Percentiles rank a stretch among this genome's conserved stretches.
phyloP scores from a whole-genome alignment of 2,113 vertebrate species.

The Ctenomys sociabilis region DNA sequence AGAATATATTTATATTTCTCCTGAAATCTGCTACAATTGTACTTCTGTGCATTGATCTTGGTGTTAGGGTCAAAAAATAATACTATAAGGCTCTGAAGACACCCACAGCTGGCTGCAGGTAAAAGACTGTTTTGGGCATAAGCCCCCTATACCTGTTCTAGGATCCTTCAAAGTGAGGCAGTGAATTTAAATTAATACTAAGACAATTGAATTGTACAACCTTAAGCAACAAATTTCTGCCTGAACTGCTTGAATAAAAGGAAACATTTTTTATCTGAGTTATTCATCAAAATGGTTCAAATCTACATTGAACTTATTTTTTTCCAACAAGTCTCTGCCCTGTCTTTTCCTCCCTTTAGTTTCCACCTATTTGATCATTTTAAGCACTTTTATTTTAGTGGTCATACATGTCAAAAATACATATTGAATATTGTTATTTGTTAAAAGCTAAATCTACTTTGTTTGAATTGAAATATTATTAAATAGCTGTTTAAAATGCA shows the following conservation, averaged over 20 bases:
- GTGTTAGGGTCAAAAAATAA: constrained; percentile 13
- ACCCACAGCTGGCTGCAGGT: background rate
- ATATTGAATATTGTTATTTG: background rate
- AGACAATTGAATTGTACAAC: constrained; percentile 41
- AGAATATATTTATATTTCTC: constrained; percentile 64
- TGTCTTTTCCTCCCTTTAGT: background rate
- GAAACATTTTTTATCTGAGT: background rate
- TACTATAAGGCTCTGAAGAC: background rate
- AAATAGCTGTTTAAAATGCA: background rate
- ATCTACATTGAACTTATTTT: constrained; percentile 18
- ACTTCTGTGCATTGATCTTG: constrained; percentile 37
- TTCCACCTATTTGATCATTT: background rate
- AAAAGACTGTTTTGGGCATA: constrained; percentile 26
- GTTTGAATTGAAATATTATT: background rate
- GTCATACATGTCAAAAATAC: background rate
- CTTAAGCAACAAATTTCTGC: background rate
- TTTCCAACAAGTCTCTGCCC: background rate
- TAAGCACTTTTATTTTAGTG: background rate
- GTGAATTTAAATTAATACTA: background rate
- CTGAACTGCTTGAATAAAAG: constrained; percentile 39
- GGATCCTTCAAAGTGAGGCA: background rate
- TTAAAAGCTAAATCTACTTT: background rate
- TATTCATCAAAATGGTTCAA: background rate
- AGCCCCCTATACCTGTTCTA: background rate
- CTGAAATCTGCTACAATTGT: constrained; percentile 61